phyloP scores from a whole-genome alignment of 2,113 vertebrate genomes.

The Euleptes europaea region DNA sequence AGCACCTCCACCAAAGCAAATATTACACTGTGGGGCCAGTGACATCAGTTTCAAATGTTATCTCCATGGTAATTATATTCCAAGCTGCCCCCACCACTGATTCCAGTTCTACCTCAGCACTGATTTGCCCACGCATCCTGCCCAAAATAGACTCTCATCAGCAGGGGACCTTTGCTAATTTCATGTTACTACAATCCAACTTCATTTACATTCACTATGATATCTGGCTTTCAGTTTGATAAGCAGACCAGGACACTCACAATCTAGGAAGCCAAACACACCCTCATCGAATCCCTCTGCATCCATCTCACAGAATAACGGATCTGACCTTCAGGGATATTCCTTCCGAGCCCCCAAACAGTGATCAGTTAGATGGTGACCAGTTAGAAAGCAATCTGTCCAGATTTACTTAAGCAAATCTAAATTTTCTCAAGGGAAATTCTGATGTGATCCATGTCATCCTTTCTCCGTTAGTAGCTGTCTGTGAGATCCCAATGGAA shows the following conservation, averaged over 20 bases:
- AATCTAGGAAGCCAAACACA: neutral
- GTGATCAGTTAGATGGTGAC: too few relatives aligned
- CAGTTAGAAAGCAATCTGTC: too few relatives aligned
- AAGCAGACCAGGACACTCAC: neutral
- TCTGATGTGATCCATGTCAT: too few relatives aligned
- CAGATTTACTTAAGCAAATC: too few relatives aligned
- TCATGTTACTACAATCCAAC: conserved; percentile 3
- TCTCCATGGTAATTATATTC: neutral
- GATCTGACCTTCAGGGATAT: too few relatives aligned
- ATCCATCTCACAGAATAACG: too few relatives aligned
- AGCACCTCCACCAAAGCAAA: neutral
- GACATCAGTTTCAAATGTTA: conserved; percentile 6
- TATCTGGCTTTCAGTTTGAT: neutral
- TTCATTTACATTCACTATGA: conserved; percentile 25
- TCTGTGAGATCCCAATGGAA: too few relatives aligned
- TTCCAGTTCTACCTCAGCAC: neutral
- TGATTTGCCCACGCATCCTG: neutral
- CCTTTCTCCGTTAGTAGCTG: too few relatives aligned
- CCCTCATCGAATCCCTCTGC: too few relatives aligned
- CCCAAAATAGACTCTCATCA: neutral
- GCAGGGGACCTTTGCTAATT: neutral
- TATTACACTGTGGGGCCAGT: neutral
- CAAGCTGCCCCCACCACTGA: neutral
- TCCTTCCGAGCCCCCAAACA: too few relatives aligned
- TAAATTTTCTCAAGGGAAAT: too few relatives aligned